Conservation (phyloP, 2,113 vertebrate genomes). For the Promerops cafer region DNA sequence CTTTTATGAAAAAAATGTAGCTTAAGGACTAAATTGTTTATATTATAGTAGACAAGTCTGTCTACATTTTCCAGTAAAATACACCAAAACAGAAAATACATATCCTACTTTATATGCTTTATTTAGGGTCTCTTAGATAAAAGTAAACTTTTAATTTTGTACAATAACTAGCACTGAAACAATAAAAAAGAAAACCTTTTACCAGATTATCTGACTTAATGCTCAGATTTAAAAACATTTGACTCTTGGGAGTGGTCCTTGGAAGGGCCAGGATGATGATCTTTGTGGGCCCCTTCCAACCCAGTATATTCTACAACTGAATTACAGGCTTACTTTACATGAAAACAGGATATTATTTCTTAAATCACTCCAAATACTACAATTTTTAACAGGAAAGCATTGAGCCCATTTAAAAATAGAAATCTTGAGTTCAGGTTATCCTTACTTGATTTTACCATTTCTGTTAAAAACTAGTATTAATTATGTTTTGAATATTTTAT, state of each 20-base stretch:
- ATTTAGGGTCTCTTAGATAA: background rate
- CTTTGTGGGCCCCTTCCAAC: background rate
- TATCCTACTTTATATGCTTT: background rate
- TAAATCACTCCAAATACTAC: background rate
- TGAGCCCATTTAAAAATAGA: slow-evolving; percentile 17
- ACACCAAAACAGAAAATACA: background rate
- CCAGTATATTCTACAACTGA: background rate
- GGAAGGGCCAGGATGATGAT: background rate
- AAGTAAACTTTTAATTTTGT: background rate
- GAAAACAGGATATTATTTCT: background rate
- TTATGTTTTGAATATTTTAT: background rate
- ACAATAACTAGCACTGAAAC: background rate
- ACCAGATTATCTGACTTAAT: slow-evolving; percentile 1
- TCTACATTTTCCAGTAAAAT: background rate
- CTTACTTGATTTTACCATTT: background rate
- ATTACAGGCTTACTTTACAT: background rate
- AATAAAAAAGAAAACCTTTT: background rate
- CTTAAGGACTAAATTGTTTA: slow-evolving; percentile 34
- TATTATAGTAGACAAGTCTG: background rate
- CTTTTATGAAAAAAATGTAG: background rate
- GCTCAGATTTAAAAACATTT: background rate
- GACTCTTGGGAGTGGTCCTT: background rate
- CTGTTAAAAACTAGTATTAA: background rate
- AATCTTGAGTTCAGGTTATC: background rate
- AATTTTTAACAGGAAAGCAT: slow-evolving; percentile 13